These are phyloP conservation scores for Sebastes diaconus DNA, from an alignment of 2,797 vertebrate species.

Conservation along the genomic window DNA sequence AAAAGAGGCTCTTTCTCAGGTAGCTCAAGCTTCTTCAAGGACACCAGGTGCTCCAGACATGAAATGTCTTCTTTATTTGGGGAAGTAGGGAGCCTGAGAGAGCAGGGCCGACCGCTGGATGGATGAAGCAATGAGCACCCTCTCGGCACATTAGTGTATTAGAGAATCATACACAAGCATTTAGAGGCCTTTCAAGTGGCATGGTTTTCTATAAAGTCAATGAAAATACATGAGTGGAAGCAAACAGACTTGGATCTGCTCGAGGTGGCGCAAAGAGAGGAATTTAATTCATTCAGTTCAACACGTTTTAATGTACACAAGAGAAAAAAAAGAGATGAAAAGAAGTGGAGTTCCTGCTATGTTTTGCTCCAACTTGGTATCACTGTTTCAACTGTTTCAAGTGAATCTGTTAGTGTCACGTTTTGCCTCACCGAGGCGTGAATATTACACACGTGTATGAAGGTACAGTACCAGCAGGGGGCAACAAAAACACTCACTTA, in stretches of 20 bases:
- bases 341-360: no score
- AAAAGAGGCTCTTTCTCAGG: conserved; percentile 45
- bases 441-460: no score
- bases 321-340: no score
- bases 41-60: conserved; percentile 32
- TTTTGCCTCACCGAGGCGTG: no score
- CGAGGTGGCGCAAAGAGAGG: not conserved
- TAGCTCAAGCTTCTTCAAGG: conserved; percentile 56
- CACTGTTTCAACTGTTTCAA: no score
- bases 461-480: no score
- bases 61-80: conserved; percentile 7
- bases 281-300: not conserved
- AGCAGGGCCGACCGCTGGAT: not conserved
- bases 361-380: no score
- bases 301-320: no score
- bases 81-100: not conserved
- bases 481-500: no score
- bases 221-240: not conserved
- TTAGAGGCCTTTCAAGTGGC: not conserved
- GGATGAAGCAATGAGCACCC: not conserved
- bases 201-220: not conserved
- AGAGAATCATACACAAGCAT: not conserved
- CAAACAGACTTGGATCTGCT: not conserved
- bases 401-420: no score
- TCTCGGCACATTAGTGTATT: not conserved